A percentile compares a stretch with the other conserved stretches of the same genome.
These are phyloP conservation scores for Lepus townsendii DNA, from an alignment of 2,797 vertebrate genomes.

Conservation along the genomic window DNA sequence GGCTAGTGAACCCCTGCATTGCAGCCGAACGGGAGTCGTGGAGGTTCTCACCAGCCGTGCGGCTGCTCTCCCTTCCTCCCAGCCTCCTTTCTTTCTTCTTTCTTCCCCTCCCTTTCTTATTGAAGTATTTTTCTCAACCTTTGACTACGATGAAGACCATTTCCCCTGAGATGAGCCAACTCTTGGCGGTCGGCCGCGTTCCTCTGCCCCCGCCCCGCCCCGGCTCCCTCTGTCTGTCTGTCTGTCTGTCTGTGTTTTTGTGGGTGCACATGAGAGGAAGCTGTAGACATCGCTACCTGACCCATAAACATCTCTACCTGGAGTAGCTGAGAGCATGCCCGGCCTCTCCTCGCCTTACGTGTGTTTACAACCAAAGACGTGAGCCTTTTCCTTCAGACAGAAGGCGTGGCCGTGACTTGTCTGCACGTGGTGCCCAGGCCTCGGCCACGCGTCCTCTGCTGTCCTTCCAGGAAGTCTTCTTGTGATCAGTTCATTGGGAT, in stretches of 20 bases:
- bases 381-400: background rate
- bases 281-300: background rate
- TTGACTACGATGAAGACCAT: background rate
- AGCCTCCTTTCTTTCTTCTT: background rate
- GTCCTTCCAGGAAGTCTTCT: background rate
- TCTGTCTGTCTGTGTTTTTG: background rate
- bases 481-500: background rate
- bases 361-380: background rate
- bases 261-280: slow-evolving; percentile 8
- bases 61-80: background rate
- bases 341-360: background rate
- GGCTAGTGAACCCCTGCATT: too few species aligned
- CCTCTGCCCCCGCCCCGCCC: background rate
- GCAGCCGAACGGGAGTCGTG: too few species aligned
- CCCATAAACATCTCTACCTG: background rate
- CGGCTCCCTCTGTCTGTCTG: background rate
- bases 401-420: background rate
- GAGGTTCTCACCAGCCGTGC: too few species aligned
- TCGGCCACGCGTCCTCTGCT: background rate
- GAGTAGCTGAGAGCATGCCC: background rate
- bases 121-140: slow-evolving; percentile 19
- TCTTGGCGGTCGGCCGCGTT: background rate
- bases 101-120: background rate
- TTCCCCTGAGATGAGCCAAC: background rate
- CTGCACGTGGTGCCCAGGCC: background rate